Conservation (phyloP, 1,140 invertebrate genomes). For the Scaptomyza montana region DNA sequence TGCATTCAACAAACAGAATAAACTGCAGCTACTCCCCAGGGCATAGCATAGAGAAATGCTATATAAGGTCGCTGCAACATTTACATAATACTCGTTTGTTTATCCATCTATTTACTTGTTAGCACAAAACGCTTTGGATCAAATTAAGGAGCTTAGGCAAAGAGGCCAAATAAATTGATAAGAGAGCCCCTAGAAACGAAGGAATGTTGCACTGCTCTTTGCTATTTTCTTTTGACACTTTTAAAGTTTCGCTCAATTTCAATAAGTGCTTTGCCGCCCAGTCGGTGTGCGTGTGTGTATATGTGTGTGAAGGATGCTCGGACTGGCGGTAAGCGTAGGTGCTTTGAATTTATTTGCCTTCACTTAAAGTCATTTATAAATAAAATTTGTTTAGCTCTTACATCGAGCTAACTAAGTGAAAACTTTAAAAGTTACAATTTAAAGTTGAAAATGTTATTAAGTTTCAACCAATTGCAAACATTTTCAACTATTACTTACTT, state of each 20-base stretch:
- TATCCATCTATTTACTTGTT: slow-evolving; percentile 57
- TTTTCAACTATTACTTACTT: not conserved
- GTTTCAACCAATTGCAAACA: not conserved
- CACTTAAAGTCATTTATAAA: slow-evolving; percentile 53
- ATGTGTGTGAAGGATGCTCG: slow-evolving; percentile 20
- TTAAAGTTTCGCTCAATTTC: slow-evolving; percentile 76
- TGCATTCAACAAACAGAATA: slow-evolving; percentile 10
- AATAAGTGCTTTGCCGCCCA: slow-evolving; percentile 59
- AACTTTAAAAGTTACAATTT: not conserved
- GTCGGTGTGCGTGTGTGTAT: slow-evolving; percentile 11
- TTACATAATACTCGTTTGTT: slow-evolving; percentile 60
- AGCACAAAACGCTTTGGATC: slow-evolving; percentile 39
- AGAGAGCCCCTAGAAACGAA: slow-evolving; percentile 29
- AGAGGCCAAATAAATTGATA: slow-evolving; percentile 41
- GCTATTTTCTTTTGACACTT: slow-evolving; percentile 69
- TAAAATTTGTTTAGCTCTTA: slow-evolving; percentile 24
- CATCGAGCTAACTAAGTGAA: not conserved
- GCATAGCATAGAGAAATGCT: slow-evolving; percentile 11
- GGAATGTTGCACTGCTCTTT: slow-evolving; percentile 11
- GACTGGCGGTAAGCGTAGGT: slow-evolving; percentile 14
- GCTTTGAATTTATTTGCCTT: slow-evolving; percentile 46
- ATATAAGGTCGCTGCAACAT: slow-evolving; percentile 50
- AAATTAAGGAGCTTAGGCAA: slow-evolving; percentile 45
- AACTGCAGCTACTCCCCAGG: not conserved
- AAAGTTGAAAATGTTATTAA: not conserved